Evolutionary conservation across 1,140 invertebrate genomes (phyloP), one percentile per base, ranked within the genome.

Genomic region (Adoxophyes honmai): DNA sequence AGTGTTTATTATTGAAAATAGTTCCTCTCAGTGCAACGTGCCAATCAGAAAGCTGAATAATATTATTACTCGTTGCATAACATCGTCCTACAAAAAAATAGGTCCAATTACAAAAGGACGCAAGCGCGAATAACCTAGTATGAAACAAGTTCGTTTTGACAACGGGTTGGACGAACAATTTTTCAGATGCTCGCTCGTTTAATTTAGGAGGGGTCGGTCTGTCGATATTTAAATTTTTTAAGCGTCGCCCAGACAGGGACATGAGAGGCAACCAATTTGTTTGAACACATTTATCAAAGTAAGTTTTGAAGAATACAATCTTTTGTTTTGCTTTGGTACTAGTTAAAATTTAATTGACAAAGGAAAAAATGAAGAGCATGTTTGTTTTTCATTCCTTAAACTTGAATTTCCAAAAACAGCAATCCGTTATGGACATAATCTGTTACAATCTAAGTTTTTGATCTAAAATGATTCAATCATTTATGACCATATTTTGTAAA

Each of bases 211-310:
- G 75, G 78, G 70, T 61, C 66, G 66, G 58, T 36, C 62, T 77
- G 78, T 75, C 73, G 68, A 83, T 81, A 86, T 86, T 83, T 81
- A 81, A 81, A 83, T 78, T 81, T 83, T 48, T 83, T 78, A 81
- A 86, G 66, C 73, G 72, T 81, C 70, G 70, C 71, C 73, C 69
- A 76, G 77, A 77, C 75, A 69, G 68, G 60, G 63, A 65, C 63
- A 52, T 52, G 59, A 55, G 64, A 66, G 63, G 59, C 68, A 70
- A 75, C 65, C 68, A 77, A 83, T 81, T 85, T 81, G 74, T 82
- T 73, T 70, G 68, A 67, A 75, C 72, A 73, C 78, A 83, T 80
- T 75, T 73, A 67, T 78, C 76, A 74, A 62, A 63, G 59, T 65
- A 66, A 65, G 69, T 55, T 68, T 60, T 64, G n/a, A n/a, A n/a